Evolutionary conservation across 2,797 vertebrate species (phyloP), one percentile per base, ranked within the genome.

Genomic region (Alca torda): DNA sequence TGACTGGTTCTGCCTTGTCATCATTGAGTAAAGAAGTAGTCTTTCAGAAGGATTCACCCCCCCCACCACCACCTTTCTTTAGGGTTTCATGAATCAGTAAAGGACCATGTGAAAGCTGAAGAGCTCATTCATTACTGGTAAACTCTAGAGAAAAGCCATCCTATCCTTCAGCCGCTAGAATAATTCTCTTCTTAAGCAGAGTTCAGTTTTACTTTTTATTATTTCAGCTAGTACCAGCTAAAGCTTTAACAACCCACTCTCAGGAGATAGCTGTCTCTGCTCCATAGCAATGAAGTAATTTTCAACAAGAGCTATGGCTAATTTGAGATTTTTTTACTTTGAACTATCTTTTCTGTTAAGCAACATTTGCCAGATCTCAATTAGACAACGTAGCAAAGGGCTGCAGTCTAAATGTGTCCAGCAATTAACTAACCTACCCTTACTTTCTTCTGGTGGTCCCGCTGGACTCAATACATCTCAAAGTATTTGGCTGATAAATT

Each of bases 261-360:
- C 72, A 72, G 57, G 64, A 90, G 63, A 89, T 2, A 69, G 48
- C 20, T 50, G 46, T 39, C 19, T 79, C 87, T 43, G 83, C 79
- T 69, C 65, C 63, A 59, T 5, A 90, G 50, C 61, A 86, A 63
- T 1, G 0, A 84, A 91, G 65, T 8, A 3, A 64, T 64, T 80
- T 67, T 56, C 80, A 82, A 46, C 33, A 59, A 79, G 63, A 73
- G 60, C 54, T 63, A 67, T 37, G 51, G 43, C 68, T 93, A 88
- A 89, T 90, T 84, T 89, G 73, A 79, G 24, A 57, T 78, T 83
- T 85, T 85, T 94, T 76, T 68, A 48, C 77, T 95, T 90, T 73
- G 86, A 88, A 89, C 59, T 82, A 20, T 31, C 20, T 90, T 76
- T 90, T 84, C 74, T 68, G 24, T 50, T 46, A 78, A 76, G 51